These are phyloP conservation scores for Trogon surrucura DNA, from an alignment of 2,113 vertebrate genomes.

Conservation along the genomic window DNA sequence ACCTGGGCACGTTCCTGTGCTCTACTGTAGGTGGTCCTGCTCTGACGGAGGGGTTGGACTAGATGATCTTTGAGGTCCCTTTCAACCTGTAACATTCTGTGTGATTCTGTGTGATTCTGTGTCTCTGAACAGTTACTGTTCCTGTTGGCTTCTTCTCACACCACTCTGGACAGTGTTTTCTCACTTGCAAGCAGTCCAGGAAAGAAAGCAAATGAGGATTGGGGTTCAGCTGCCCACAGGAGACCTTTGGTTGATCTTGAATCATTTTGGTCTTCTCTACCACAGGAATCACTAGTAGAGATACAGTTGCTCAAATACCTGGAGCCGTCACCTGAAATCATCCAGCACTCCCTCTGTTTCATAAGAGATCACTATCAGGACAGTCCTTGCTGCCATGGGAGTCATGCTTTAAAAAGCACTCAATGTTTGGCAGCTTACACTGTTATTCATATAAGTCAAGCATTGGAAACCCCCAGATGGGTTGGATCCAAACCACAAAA, in stretches of 20 bases:
- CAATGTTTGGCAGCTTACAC: not conserved
- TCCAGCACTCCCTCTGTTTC: not conserved
- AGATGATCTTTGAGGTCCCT: too few relatives aligned
- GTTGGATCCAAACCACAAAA: not conserved
- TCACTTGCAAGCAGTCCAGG: not conserved
- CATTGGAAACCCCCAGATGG: not conserved
- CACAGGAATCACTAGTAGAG: not conserved
- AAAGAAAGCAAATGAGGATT: not conserved
- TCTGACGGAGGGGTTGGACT: too few relatives aligned
- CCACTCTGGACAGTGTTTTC: not conserved
- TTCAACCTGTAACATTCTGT: too few relatives aligned
- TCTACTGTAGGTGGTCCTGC: too few relatives aligned
- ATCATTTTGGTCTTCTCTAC: not conserved
- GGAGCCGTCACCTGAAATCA: not conserved
- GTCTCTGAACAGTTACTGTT: not conserved
- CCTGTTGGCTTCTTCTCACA: not conserved
- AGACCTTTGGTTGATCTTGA: not conserved
- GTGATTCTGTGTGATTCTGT: too few relatives aligned
- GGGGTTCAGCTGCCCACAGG: not conserved
- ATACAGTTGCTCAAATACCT: not conserved
- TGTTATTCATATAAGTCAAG: not conserved
- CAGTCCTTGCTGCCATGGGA: not conserved
- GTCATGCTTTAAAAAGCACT: not conserved
- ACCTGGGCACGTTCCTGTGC: too few relatives aligned
- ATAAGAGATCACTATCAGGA: not conserved